Conservation (phyloP, 2,113 vertebrate genomes). For the Cavia porcellus region DNA sequence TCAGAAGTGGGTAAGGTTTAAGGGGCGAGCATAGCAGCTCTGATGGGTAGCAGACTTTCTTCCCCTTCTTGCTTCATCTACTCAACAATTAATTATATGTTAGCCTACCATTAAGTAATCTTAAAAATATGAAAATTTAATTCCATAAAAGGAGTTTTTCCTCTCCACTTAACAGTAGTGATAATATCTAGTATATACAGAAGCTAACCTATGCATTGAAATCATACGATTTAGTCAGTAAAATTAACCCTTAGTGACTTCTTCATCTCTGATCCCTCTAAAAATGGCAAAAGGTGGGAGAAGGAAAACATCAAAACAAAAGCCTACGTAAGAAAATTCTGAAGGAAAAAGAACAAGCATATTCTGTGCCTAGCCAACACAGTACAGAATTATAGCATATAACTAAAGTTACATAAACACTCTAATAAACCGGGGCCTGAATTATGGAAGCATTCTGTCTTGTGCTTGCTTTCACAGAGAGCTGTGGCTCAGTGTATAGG, state of each 20-base stretch:
- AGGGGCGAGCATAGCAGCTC: too few relatives aligned
- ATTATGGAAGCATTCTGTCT: constrained; percentile 80
- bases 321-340: constrained; percentile 80
- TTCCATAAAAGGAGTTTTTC: constrained; percentile 23
- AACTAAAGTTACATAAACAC: constrained; percentile 88
- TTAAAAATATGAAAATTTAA: constrained; percentile 66
- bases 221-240: constrained; percentile 60
- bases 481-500: constrained; percentile 25
- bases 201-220: constrained; percentile 26
- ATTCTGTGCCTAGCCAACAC: constrained; percentile 84
- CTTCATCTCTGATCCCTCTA: too few relatives aligned
- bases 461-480: constrained; percentile 58
- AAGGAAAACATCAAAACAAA: constrained; percentile 75
- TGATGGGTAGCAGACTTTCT: not conserved
- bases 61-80: not conserved
- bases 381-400: constrained; percentile 86
- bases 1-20: not conserved
- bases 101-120: not conserved
- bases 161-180: constrained; percentile 37
- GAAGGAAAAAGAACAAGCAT: constrained; percentile 84
- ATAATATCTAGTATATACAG: constrained; percentile 59
- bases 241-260: constrained; percentile 40
- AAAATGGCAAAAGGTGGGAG: constrained; percentile 9
- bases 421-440: constrained; percentile 85
- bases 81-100: constrained; percentile 18